Conservation (phyloP, 2,113 vertebrate genomes). For the Peromyscus polionotus region DNA sequence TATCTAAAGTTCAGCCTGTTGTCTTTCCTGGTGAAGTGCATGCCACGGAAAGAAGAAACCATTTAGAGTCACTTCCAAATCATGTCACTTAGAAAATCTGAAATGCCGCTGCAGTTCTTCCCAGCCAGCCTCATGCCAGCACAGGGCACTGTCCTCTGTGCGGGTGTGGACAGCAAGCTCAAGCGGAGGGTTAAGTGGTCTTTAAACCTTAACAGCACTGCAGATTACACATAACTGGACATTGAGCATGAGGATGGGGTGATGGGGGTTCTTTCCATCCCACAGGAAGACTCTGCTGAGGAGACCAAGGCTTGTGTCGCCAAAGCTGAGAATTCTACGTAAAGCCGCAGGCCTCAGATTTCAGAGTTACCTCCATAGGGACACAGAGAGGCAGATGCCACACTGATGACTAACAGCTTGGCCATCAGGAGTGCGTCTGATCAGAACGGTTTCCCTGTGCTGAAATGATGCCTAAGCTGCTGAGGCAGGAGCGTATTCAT, state of each 20-base stretch:
- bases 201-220: neutral
- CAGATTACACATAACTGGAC: neutral
- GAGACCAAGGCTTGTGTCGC: no score
- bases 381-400: neutral
- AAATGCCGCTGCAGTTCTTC: neutral
- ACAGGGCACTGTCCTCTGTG: neutral
- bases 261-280: no score
- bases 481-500: neutral
- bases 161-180: neutral
- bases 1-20: neutral
- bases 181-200: neutral
- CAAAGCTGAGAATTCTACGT: neutral
- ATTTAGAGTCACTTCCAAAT: neutral
- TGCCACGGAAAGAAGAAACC: neutral
- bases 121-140: rapidly evolving
- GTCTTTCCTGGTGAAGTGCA: neutral
- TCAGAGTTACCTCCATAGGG: neutral
- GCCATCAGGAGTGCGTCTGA: neutral
- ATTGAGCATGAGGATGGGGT: neutral
- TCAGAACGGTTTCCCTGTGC: neutral
- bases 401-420: neutral
- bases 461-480: neutral
- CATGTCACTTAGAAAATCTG: neutral
- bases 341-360: neutral
- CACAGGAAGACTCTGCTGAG: neutral